A percentile compares a stretch with the other conserved stretches of the same genome.
Conservation (phyloP, 1,140 invertebrate genomes). For the Sitophilus oryzae region DNA sequence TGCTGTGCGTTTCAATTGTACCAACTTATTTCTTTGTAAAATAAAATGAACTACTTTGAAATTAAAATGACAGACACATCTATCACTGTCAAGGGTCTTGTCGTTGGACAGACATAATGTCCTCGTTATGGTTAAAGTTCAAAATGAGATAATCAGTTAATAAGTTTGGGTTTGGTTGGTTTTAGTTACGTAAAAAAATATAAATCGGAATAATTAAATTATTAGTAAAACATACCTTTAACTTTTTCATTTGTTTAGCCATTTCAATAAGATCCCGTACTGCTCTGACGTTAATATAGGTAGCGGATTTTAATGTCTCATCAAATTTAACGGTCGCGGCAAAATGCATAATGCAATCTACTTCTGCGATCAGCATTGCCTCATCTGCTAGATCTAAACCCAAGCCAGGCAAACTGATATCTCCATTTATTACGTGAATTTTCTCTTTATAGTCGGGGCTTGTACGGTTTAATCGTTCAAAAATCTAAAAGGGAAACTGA, state of each 20-base stretch:
- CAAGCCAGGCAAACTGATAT: constrained; percentile 55
- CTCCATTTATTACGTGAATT: constrained; percentile 56
- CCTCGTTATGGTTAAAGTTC: no score
- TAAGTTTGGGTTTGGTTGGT: no score
- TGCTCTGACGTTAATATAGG: constrained; percentile 63
- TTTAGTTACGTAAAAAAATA: neutral
- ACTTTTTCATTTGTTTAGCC: constrained; percentile 56
- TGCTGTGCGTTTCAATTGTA: no score
- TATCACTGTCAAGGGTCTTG: no score
- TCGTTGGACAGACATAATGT: no score
- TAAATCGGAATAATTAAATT: no score
- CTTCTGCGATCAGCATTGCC: constrained; percentile 55
- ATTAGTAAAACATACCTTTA: constrained; percentile 23
- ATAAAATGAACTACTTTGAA: no score
- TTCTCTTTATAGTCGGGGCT: constrained; percentile 58
- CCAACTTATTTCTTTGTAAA: no score
- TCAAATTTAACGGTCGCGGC: constrained; percentile 68
- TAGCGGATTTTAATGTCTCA: constrained; percentile 58
- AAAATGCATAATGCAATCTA: constrained; percentile 50
- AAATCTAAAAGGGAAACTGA: constrained; percentile 22
- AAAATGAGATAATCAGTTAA: neutral
- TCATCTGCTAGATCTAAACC: constrained; percentile 54
- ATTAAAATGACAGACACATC: no score
- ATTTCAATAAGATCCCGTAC: constrained; percentile 57
- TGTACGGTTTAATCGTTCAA: constrained; percentile 28